Evolutionary conservation across 2,888 invertebrate species (phyloP), one percentile per base, ranked within the genome.

Genomic region (Lysandra coridon): DNA sequence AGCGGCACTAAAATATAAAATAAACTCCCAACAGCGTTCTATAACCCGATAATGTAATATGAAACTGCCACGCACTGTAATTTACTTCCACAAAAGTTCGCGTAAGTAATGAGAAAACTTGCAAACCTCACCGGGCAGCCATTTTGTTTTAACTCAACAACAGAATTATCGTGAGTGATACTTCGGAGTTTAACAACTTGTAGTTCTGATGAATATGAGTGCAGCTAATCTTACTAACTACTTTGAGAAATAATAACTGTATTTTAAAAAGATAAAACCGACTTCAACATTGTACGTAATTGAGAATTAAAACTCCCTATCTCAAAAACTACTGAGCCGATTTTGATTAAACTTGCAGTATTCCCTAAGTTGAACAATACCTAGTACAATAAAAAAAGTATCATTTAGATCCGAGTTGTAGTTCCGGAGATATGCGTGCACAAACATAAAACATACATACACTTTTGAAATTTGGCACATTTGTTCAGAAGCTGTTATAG

Each of bases 101-200:
- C 78, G 79, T 81, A 82, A 82, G 82, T 82, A 82, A 82, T 81
- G 82, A 82, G 82, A 82, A 82, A 82, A 82, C 81, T 82, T 82
- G 80, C 79, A 73, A 82, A 82, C 80, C 81, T 80, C 81, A 14
- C 57, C 79, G 79, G 81, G 80, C 60, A 60, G 82, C 80, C 79
- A 80, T 80, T 80, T 80, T 80, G 79, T 80, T 78, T 79, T 78
- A 78, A 79, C 78, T 60, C 79, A 33, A 80, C 64, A 79, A 78
- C 78, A 53, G 80, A 76, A 82, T 80, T 81, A 81, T 81, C 81
- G 79, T 80, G 80, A 78, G 80, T 81, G 80, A 79, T 81, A 82
- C 78, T 53, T 14, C 5, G 2, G 69, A 69, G 33, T 69, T 69
- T 33, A 69, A 69, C 69, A 33, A 69, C 69, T 33, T 69, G 64